phyloP scores from a whole-genome alignment of 2,797 vertebrate genomes.

The Tachyglossus aculeatus region DNA sequence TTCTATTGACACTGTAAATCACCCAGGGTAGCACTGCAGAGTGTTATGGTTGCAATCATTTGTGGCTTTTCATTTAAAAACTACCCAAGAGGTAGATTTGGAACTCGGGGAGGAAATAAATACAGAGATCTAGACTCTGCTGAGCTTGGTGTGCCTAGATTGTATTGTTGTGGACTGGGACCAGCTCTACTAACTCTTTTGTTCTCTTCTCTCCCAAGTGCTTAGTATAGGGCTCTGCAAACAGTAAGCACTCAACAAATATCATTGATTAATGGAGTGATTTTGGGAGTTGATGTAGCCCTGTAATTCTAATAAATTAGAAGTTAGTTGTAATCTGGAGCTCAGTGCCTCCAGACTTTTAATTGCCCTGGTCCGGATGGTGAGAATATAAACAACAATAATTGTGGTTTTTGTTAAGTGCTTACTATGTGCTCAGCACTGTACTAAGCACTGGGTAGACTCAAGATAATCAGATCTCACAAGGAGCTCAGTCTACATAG shows the following conservation, averaged over 20 bases:
- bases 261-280: no score
- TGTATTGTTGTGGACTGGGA: no score
- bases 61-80: constrained; percentile 62
- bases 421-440: no score
- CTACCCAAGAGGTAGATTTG: constrained; percentile 45
- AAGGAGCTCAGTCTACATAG: no score
- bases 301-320: neutral
- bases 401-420: neutral
- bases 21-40: constrained; percentile 27
- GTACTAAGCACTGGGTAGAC: no score
- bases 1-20: constrained; percentile 62
- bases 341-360: neutral
- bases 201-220: no score
- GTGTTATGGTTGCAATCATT: constrained; percentile 18
- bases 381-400: neutral
- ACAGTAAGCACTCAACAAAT: no score
- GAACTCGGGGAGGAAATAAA: constrained; percentile 34
- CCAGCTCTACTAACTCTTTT: no score
- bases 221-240: no score
- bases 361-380: neutral
- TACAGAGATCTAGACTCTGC: neutral
- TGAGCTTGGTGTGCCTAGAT: neutral
- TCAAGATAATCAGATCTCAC: no score
- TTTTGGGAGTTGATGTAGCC: neutral
- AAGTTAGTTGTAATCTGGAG: neutral